A percentile compares a stretch with the other conserved stretches of the same genome.
These are phyloP conservation scores for Urocynchramus pylzowi DNA, from an alignment of 2,113 vertebrate species.

Conservation along the genomic window DNA sequence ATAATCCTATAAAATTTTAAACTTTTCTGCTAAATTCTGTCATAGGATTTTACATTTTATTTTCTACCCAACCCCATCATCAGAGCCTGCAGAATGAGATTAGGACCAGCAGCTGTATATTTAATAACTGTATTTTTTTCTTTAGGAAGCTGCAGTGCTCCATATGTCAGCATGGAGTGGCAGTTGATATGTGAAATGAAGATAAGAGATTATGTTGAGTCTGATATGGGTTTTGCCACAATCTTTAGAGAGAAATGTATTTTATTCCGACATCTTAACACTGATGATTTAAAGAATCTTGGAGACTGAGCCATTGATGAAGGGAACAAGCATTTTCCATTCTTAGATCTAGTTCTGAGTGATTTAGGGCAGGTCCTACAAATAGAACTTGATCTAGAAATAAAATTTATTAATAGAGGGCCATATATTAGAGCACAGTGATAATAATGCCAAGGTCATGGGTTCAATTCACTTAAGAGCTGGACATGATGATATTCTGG, in stretches of 20 bases:
- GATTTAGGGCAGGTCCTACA: background rate
- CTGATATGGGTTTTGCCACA: background rate
- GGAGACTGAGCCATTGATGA: background rate
- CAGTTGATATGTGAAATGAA: background rate
- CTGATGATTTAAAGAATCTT: background rate
- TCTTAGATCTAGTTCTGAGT: background rate
- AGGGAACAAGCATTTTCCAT: background rate
- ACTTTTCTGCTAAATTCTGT: background rate
- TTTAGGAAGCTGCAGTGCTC: background rate
- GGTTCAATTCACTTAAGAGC: background rate
- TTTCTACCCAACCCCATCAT: background rate
- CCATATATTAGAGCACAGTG: background rate
- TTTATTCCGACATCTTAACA: background rate
- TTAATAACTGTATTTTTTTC: background rate
- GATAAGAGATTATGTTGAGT: background rate
- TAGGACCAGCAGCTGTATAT: background rate
- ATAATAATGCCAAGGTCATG: fast-evolving
- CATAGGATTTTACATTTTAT: background rate
- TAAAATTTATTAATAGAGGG: background rate
- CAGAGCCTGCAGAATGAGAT: background rate
- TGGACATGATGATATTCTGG: background rate
- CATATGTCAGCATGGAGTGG: background rate
- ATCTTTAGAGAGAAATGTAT: background rate
- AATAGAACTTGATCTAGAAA: background rate
- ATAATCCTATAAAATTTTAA: background rate